Conservation (phyloP, 2,797 vertebrate genomes). For the Micromesistius poutassou region DNA sequence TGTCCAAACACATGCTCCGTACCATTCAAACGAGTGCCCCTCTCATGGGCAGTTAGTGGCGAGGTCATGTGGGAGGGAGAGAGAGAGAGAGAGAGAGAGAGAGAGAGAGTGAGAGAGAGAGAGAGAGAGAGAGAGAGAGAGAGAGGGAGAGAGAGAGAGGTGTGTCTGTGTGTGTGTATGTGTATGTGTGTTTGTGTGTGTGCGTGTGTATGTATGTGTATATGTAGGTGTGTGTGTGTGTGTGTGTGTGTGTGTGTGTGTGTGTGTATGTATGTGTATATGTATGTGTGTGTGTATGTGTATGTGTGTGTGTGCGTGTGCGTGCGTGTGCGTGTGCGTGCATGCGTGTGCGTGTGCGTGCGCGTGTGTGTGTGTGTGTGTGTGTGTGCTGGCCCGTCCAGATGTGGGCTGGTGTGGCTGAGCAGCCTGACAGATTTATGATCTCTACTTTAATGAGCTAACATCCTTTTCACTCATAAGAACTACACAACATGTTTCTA, state of each 20-base stretch:
- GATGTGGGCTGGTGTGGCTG: constrained; percentile 69
- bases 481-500: constrained; percentile 61
- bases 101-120: constrained; percentile 4
- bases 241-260: constrained; percentile 5
- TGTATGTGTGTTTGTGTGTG: background rate
- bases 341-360: background rate
- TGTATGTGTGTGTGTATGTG: background rate
- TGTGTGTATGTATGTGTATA: background rate
- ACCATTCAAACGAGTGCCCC: no score
- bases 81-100: background rate
- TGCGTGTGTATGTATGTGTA: background rate
- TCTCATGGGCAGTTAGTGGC: background rate
- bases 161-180: background rate
- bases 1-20: background rate
- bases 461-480: constrained; percentile 77
- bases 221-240: background rate
- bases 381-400: constrained; percentile 38
- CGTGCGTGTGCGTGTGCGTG: background rate
- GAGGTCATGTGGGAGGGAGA: background rate
- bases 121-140: constrained; percentile 5
- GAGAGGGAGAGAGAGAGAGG: background rate
- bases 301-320: background rate
- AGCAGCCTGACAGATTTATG: constrained; percentile 73
- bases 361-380: background rate
- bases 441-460: constrained; percentile 74